Base-by-base conservation (phyloP, 2,888 invertebrate species). In the Apamea anceps region DNA sequence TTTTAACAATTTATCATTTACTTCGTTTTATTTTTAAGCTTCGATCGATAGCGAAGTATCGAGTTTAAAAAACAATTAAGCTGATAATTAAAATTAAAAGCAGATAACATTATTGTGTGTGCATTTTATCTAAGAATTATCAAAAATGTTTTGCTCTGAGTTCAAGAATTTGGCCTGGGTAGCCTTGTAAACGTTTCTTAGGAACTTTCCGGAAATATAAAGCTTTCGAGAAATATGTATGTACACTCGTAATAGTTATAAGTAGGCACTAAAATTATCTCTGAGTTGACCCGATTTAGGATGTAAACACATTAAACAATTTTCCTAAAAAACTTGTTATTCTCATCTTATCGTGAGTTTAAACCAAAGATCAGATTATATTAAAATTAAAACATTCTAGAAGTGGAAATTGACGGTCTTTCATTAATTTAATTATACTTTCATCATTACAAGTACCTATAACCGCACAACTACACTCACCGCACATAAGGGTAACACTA, bases 11-110 rank as follows among this genome's bases (percentile, higher is more conserved):
- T 32, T 37, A 66, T 32, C 32, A 32, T 70, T 77, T 62, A 79
- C 28, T 79, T 77, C 63, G 21, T 72, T 79, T 85, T 82, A 75
- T 82, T 79, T 81, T 75, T 63, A 77, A 57, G 45, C 57, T 72
- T 72, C 25, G 12, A 45, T 62, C 32, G 63, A 63, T 72, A 67
- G 7, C 21, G 12, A 15, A n/a, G 54, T 68, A 42, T 80, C 15
- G 25, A 42, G 1, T 71, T 81, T 51, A 62, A 62, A 37, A 62
- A 48, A 66, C 54, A 70, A 51, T 65, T 37, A 75, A 54, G 51
- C 18, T 54, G 51, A 62, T 71, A 45, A 37, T 42, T 81, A 62
- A 67, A 66, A 65, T 66, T 21, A 71, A 70, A 80, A 37, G 13
- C 12, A n/a, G 54, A 63, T 72, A 80, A 63, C 42, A n/a, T 10